phyloP scores from a whole-genome alignment of 2,888 invertebrate species.

The Calephelis perditalis region DNA sequence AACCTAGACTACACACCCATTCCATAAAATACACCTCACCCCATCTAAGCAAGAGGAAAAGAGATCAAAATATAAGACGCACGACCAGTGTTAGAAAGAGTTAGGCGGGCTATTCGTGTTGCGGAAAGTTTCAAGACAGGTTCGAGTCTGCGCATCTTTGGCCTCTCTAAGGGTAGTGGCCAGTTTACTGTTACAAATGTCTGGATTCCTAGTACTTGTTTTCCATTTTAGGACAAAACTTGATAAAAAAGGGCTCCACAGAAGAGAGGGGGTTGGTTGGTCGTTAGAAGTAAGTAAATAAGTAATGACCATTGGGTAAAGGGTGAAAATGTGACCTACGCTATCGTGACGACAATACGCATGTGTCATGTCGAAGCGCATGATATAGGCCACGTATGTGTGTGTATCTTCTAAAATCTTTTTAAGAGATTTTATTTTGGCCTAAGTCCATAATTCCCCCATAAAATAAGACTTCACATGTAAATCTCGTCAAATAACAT shows the following conservation, averaged over 20 bases:
- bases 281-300: constrained; percentile 13
- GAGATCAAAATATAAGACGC: constrained; percentile 39
- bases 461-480: too few relatives aligned
- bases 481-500: too few relatives aligned
- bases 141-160: constrained; percentile 71
- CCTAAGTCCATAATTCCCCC: too few relatives aligned
- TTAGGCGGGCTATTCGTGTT: constrained; percentile 47
- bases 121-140: constrained; percentile 50
- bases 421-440: neutral
- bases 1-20: constrained; percentile 50
- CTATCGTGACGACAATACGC: neutral
- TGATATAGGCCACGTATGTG: neutral
- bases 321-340: constrained; percentile 15
- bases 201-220: constrained; percentile 71
- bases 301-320: constrained; percentile 8
- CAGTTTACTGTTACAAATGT: constrained; percentile 43
- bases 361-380: neutral
- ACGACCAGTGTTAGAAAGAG: constrained; percentile 56
- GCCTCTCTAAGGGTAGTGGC: constrained; percentile 60
- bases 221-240: constrained; percentile 79
- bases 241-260: constrained; percentile 69
- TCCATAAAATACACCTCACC: constrained; percentile 43
- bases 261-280: constrained; percentile 15
- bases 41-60: constrained; percentile 51
- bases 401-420: neutral